Percentiles rank a stretch among this genome's conserved stretches.
Conservation (phyloP, 1,140 invertebrate species). For the Zaprionus capensis region DNA sequence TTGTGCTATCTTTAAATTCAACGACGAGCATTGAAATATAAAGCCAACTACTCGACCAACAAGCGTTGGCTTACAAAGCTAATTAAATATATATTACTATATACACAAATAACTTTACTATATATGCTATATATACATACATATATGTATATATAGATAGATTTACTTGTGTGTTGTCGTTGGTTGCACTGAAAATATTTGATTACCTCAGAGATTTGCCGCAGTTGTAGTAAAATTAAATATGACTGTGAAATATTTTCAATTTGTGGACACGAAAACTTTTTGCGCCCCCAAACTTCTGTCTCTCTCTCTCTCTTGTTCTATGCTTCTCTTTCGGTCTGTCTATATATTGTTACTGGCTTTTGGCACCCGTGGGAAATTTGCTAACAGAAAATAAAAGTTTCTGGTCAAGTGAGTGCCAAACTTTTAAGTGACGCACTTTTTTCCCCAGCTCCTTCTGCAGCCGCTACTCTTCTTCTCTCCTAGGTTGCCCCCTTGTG, state of each 20-base stretch:
- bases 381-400: constrained; percentile 83
- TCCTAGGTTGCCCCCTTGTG: not conserved
- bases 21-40: constrained; percentile 22
- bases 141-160: not conserved
- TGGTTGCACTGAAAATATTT: constrained; percentile 46
- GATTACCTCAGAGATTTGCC: constrained; percentile 73
- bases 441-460: constrained; percentile 46
- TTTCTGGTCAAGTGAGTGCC: constrained; percentile 83
- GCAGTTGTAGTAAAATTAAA: constrained; percentile 66
- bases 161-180: not conserved
- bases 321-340: constrained; percentile 26
- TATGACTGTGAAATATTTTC: constrained; percentile 82
- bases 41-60: constrained; percentile 53
- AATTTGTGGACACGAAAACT: constrained; percentile 80
- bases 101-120: not conserved
- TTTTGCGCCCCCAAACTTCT: constrained; percentile 17
- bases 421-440: constrained; percentile 83
- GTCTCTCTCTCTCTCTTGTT: constrained; percentile 14
- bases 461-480: not conserved
- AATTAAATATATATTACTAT: constrained; percentile 61
- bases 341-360: constrained; percentile 55
- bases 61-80: constrained; percentile 53
- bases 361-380: constrained; percentile 74
- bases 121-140: not conserved
- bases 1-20: constrained; percentile 52